Conservation (phyloP, 2,797 vertebrate genomes). For the Mareca penelope region DNA sequence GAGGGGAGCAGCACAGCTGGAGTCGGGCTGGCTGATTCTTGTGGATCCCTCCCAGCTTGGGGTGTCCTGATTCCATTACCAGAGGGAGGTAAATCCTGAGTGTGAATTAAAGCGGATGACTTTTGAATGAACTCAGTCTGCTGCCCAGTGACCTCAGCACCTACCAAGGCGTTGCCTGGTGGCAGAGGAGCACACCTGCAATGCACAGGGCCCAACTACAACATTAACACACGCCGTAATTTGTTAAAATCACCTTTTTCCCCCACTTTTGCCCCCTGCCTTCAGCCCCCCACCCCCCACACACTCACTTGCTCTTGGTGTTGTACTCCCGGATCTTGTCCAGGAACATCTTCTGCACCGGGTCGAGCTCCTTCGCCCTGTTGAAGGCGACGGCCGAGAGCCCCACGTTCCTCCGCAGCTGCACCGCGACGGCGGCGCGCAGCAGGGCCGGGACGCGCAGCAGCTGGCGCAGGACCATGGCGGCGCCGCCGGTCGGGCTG, state of each 20-base stretch:
- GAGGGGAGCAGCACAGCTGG: too few species aligned
- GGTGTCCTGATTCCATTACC: too few species aligned
- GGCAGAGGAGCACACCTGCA: neutral
- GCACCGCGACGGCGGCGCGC: conserved; percentile 76
- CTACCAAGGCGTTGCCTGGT: too few species aligned
- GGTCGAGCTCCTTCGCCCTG: conserved; percentile 86
- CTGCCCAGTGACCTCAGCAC: neutral
- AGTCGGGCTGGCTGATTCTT: too few species aligned
- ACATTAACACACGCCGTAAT: neutral
- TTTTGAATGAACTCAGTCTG: neutral
- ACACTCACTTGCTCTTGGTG: conserved; percentile 83
- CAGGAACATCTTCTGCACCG: conserved; percentile 92
- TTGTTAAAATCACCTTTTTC: too few species aligned
- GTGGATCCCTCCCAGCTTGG: too few species aligned
- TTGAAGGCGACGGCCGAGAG: conserved; percentile 88
- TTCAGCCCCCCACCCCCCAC: too few species aligned
- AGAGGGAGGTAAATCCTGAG: neutral
- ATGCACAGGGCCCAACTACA: neutral
- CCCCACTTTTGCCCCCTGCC: neutral
- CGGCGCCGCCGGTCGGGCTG: neutral
- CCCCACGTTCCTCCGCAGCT: conserved; percentile 89
- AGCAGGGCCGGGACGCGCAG: conserved; percentile 83
- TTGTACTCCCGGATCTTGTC: conserved; percentile 91
- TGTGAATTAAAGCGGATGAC: too few species aligned
- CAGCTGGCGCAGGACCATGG: conserved; percentile 87